Evolutionary conservation across 2,797 vertebrate species (phyloP), one percentile per base, ranked within the genome.

Genomic region (Monodelphis domestica): DNA sequence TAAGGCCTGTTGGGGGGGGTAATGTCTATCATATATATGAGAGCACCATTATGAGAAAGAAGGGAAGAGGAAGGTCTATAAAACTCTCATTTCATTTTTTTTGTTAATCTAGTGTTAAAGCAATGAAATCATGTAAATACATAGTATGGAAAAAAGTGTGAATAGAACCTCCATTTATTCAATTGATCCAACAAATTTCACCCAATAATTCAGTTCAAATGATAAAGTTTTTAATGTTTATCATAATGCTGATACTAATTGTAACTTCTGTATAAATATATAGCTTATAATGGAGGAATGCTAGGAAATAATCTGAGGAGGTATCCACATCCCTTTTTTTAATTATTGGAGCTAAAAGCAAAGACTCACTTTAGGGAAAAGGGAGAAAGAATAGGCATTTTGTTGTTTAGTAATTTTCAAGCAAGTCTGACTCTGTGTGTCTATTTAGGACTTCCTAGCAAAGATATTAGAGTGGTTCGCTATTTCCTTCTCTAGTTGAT

Each of bases 191-290:
- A 57, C 1, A 52, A 89, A 89, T 15, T 24, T 88, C 88, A 70
- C 9, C 45, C 87, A n/a, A 54, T 84, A 53, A 89, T 45, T 78
- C 26, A 51, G 53, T 30, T 78, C 26, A 91, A 52, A 63, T 12
- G n/a, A 87, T 88, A 1, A 4, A 91, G 70, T 10, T 53, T 4
- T 10, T 89, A 78, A 38, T 5, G 89, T 54, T 53, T 94, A 93
- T 26, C 87, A 78, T 30, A 87, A 17, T 52, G 14, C 0, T 14
- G 45, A 93, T 52, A 1, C 12, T 52, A 55, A 33, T 52, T 1
- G 7, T 94, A 10, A 95, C 10, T 33, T 93, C 91, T 87, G 5
- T 55, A 91, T 91, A 92, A 59, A 24, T 15, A 94, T 90, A 94
- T 11, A 0, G 11, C n/a, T 87, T 12, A 56, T 14, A 10, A 90